Base-by-base conservation (phyloP, 92 coral and sea anemone genomes). In the Desmophyllum pertusum region DNA sequence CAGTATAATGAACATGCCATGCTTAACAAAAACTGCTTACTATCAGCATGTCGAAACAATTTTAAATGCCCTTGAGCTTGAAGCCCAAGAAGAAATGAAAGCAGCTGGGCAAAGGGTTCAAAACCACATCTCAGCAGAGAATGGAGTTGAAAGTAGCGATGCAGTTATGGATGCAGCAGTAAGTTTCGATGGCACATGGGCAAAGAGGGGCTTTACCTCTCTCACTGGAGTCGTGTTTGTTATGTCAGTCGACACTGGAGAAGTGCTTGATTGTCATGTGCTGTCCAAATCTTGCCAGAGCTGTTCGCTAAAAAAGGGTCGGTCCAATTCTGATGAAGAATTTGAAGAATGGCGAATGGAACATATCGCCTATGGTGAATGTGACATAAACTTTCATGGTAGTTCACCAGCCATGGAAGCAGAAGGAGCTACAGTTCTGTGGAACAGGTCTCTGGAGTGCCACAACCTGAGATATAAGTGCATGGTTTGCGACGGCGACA, bases 381-480 rank as follows among this genome's bases (percentile, higher is more conserved):
- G 71, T 65, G 70, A 64, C 31, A 18, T 61, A 1, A 65, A 65
- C 10, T 65, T 70, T 70, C 14, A 13, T 5, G 41, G 92, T 11
- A 89, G 89, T 40, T 89, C 86, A 4, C 89, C 92, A 31, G 86
- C 86, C 55, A 84, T 89, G 86, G 89, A 80, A 21, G 62, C 89
- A 18, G 76, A 77, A 72, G 86, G 83, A 55, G 89, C 89, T 0
- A 33, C 29, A 15, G 77, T 89, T 29, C 11, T 89, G 17, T 89
- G 86, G 89, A 42, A 85, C 15, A 29, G 92, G 21, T 80, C 92
- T 0, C 1, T 84, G 1, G 78, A 83, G 43, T 30, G 19, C 0
- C 83, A 84, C 52, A 89, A 89, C 39, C 39, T 80, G 40, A 74
- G 89, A 6, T 89, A 89, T 66, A 83, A 61, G 43, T 88, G 91